These are phyloP conservation scores for Centropristis striata DNA, from an alignment of 2,113 vertebrate genomes.

Conservation along the genomic window DNA sequence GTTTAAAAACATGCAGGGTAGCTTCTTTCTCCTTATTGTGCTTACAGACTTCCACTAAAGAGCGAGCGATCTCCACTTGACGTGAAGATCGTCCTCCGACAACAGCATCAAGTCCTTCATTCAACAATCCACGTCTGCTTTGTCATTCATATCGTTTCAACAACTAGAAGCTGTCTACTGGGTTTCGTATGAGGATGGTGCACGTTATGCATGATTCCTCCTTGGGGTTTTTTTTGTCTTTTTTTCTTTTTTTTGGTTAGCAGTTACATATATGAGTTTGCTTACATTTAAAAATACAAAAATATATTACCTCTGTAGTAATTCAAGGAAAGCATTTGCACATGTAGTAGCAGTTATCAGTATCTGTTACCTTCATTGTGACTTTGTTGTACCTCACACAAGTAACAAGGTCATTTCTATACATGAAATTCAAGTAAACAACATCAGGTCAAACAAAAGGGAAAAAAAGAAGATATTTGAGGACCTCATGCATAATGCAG, in stretches of 20 bases:
- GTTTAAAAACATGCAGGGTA: conserved; percentile 74
- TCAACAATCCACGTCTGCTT: conserved; percentile 45
- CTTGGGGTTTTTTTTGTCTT: conserved; percentile 8
- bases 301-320: conserved; percentile 87
- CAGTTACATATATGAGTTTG: conserved; percentile 69
- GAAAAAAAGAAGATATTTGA: conserved; percentile 56
- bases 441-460: conserved; percentile 73
- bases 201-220: conserved; percentile 49
- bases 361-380: conserved; percentile 80
- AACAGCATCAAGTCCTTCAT: conserved; percentile 66
- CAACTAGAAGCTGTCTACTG: conserved; percentile 68
- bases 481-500: conserved; percentile 78
- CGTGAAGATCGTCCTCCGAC: conserved; percentile 5
- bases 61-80: conserved; percentile 24
- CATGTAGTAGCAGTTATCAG: conserved; percentile 74
- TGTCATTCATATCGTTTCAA: conserved; percentile 63
- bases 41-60: conserved; percentile 62
- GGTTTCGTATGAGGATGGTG: conserved; percentile 55
- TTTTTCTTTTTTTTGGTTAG: conserved; percentile 63
- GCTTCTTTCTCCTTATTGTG: conserved; percentile 67
- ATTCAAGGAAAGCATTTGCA: conserved; percentile 82
- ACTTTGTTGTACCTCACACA: conserved; percentile 79
- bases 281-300: conserved; percentile 84
- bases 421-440: conserved; percentile 87
- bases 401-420: conserved; percentile 83